Evolutionary conservation across 2,797 vertebrate genomes (phyloP), one percentile per base, ranked within the genome.

Genomic region (Eulemur mongoz): DNA sequence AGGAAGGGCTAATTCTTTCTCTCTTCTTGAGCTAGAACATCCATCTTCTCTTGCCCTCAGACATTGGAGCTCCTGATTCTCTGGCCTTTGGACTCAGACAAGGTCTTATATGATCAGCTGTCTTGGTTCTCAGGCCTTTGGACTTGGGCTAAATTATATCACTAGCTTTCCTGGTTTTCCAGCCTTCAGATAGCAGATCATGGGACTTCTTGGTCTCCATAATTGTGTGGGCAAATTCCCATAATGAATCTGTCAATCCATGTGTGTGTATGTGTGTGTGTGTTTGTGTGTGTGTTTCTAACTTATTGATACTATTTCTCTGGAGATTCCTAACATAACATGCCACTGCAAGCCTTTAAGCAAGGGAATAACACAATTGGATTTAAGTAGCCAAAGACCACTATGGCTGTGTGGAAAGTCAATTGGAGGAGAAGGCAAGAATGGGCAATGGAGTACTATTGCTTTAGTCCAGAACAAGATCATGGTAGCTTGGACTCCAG

Each of bases 341-440:
- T 85, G 67, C 30, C 40, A 57, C 30, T 72, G 27, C 3, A 76
- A 78, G 25, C 32, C 89, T 83, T 69, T 70, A 92, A 80, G 61
- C 23, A 61, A 89, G 40, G 63, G 27, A 83, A 80, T 59, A 40
- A 61, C 9, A 67, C 38, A 75, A 35, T 3, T 32, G 50, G 6
- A 91, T 94, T 93, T 95, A 87, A 72, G 45, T 94, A 89, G 83
- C n/a, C 81, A 93, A 82, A 89, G 50, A 76, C n/a, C 18, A 54
- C 80, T 70, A 23, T 78, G 52, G 27, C 20, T 35, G 1, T 83
- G 25, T 90, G 70, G 52, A 91, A 87, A 93, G 75, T 88, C 61
- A 59, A 43, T 17, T 88, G 61, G 43, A 85, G 25, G 15, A 82
- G 18, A 65, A 91, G 40, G 23, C 23, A 88, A 67, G 18, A 78